Evolutionary conservation across 2,888 invertebrate species (phyloP), one percentile per base, ranked within the genome.

Genomic region (Molorchus minor): DNA sequence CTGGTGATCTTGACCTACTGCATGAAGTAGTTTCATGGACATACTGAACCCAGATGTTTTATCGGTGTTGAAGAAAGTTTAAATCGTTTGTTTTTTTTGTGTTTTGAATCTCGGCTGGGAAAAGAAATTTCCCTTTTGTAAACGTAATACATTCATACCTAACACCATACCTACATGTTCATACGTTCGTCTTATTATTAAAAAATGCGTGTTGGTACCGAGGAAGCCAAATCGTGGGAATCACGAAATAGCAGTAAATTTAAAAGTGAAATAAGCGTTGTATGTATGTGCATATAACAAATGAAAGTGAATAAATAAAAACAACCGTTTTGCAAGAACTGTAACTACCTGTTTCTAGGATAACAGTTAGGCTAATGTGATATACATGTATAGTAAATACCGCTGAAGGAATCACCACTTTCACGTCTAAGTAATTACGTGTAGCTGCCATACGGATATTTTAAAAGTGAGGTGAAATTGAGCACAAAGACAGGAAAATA

Each of bases 71-170:
- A 56, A 56, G 47, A 47, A 56, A 56, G 47, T 29, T 38, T 30
- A 47, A 47, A 47, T 47, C 16, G 25, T 47, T 29, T 35, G 33
- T 25, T 47, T 47, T 46, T 21, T 29, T 38, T 40, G 15, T 56
- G 30, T 40, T 12, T 10, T 45, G 25, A 15, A 35, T 20, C 7
- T 33, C 15, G n/a, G 29, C 46, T 47, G 56, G 33, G 56, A 56
- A 47, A 56, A 56, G 40, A 47, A 47, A 56, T 54, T 54, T 45
- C 52, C 41, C 19, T 41, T 15, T 2, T 41, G 52, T n/a, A 29
- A 16, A 30, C 7, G n/a, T 17, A 38, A 49, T 15, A 38, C 20
- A 25, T 16, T 13, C 15, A 38, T 19, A 30, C 20, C 7, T 35
- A 12, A n/a, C n/a, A n/a, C n/a, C 36, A 25, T n/a, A 13, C 25